Conservation (phyloP, 2,113 vertebrate genomes). For the Camelus dromedarius region DNA sequence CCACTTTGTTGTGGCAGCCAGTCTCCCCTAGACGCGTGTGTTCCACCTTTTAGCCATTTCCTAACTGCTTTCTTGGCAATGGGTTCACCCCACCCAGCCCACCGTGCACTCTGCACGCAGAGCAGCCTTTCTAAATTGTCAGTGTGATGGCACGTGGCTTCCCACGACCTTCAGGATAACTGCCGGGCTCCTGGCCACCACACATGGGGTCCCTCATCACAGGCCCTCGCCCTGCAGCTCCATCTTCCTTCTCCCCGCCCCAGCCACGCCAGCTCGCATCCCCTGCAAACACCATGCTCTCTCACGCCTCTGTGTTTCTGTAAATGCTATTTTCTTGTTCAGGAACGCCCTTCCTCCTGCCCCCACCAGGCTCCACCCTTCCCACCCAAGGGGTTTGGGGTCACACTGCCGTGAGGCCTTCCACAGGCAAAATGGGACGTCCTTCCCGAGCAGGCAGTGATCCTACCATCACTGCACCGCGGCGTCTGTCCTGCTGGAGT, state of each 20-base stretch:
- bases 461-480: rapidly evolving
- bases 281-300: no score
- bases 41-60: background rate
- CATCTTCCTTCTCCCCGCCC: rapidly evolving
- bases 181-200: rapidly evolving
- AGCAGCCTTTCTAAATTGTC: background rate
- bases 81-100: background rate
- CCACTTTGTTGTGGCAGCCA: background rate
- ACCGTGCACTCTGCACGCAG: background rate
- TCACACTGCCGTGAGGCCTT: background rate
- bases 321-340: background rate
- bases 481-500: rapidly evolving
- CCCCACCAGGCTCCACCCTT: background rate
- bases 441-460: background rate
- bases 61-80: background rate
- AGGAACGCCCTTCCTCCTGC: background rate
- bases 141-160: background rate
- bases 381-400: background rate
- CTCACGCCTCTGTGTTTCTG: background rate
- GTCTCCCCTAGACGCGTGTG: rapidly evolving
- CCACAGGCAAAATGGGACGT: background rate
- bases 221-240: rapidly evolving
- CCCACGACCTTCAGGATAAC: background rate
- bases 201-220: rapidly evolving
- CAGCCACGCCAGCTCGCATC: no score